These are phyloP conservation scores for Ectobius pallidus DNA, from an alignment of 2,888 invertebrate genomes.

Conservation along the genomic window DNA sequence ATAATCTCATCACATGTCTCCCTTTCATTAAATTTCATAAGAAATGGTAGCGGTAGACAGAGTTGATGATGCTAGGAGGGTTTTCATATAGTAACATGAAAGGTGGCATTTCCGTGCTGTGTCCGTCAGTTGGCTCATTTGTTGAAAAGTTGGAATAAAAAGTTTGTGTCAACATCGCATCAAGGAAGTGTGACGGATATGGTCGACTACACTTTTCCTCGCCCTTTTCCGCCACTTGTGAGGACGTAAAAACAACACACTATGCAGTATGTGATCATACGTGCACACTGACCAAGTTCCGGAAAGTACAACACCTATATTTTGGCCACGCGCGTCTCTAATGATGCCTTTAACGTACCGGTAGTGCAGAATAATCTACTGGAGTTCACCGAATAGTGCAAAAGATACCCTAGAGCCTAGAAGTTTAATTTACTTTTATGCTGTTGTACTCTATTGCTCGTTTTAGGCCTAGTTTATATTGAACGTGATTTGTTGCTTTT, in stretches of 20 bases:
- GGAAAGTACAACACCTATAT: conserved; percentile 3
- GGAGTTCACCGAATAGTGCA: too few relatives aligned
- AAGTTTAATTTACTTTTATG: too few relatives aligned
- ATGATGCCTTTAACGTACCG: background rate
- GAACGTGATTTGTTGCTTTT: too few relatives aligned
- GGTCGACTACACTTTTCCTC: conserved; percentile 1
- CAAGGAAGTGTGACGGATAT: conserved; percentile 28
- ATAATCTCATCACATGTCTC: too few relatives aligned
- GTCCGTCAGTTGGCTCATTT: conserved; percentile 18
- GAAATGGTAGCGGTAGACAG: too few relatives aligned
- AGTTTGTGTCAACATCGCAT: conserved; percentile 21
- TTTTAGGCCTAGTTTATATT: too few relatives aligned
- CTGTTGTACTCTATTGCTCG: too few relatives aligned
- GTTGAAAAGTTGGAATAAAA: conserved; percentile 11
- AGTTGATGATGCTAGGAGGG: too few relatives aligned
- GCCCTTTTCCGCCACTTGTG: conserved; percentile 1
- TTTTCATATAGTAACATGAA: too few relatives aligned
- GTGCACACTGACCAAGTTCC: conserved; percentile 13
- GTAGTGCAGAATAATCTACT: too few relatives aligned
- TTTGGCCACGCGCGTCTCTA: conserved; percentile 12
- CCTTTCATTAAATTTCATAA: too few relatives aligned
- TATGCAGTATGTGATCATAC: conserved; percentile 3
- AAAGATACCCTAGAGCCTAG: too few relatives aligned
- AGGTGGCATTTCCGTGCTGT: background rate
- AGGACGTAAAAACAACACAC: background rate